These are phyloP conservation scores for Sarotherodon lohbergeri DNA, from an alignment of 2,113 vertebrate genomes.

Conservation along the genomic window DNA sequence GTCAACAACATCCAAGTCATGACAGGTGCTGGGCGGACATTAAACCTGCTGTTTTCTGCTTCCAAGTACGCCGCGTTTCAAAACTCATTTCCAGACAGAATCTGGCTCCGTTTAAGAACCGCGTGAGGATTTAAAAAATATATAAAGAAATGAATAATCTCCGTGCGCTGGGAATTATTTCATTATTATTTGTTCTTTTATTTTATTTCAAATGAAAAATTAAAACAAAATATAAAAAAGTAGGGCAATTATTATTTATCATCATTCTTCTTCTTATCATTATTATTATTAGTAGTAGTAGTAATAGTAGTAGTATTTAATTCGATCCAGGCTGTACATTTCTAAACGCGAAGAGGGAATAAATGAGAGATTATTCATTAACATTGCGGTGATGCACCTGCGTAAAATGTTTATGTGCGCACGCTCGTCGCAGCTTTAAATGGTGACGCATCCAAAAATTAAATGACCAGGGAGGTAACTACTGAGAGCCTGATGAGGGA, in stretches of 20 bases:
- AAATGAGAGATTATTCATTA: neutral
- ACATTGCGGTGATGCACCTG: neutral
- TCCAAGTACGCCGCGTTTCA: constrained; percentile 12
- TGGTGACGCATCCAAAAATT: neutral
- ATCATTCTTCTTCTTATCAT: neutral
- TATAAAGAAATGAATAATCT: neutral
- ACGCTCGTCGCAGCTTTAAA: neutral
- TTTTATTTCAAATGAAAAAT: neutral
- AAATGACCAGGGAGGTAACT: neutral
- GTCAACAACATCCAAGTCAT: constrained; percentile 22
- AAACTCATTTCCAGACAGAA: constrained; percentile 24
- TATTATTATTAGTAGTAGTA: neutral
- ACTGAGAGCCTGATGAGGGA: neutral
- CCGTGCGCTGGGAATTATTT: neutral
- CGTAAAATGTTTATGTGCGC: neutral
- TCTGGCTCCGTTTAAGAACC: neutral
- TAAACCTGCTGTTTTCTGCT: constrained; percentile 39
- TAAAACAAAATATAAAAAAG: neutral
- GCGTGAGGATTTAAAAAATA: neutral
- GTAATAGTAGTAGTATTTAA: neutral
- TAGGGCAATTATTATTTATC: neutral
- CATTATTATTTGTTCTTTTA: neutral
- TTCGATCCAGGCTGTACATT: neutral
- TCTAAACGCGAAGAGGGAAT: neutral
- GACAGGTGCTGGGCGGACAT: constrained; percentile 52